These are phyloP conservation scores for Eupithecia exiguata DNA, from an alignment of 2,888 invertebrate species.

Conservation along the genomic window DNA sequence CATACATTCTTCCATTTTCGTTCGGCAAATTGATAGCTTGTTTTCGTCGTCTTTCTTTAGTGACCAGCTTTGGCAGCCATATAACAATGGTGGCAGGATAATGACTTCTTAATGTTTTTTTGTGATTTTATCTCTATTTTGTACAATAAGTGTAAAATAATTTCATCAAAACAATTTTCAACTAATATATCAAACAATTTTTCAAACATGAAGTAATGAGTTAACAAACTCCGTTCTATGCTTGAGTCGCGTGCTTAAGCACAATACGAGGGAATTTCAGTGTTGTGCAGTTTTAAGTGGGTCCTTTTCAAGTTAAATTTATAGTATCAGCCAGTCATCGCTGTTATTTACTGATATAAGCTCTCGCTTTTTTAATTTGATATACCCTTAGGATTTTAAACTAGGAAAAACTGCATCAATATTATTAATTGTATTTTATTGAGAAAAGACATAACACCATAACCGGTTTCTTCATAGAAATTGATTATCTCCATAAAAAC, in stretches of 20 bases:
- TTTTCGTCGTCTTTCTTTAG: too few species aligned
- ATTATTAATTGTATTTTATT: neutral
- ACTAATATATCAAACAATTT: slow-evolving; percentile 6
- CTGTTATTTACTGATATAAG: neutral
- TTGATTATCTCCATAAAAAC: neutral
- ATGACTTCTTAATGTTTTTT: too few species aligned
- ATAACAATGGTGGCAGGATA: too few species aligned
- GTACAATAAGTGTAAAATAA: neutral
- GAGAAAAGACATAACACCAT: neutral
- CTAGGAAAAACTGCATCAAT: neutral
- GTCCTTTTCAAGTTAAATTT: slow-evolving; percentile 32
- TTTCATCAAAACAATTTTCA: neutral
- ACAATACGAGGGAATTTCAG: slow-evolving; percentile 34
- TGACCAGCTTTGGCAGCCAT: too few species aligned
- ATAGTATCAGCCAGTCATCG: slow-evolving; percentile 7
- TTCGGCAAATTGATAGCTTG: too few species aligned
- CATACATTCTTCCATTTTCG: too few species aligned
- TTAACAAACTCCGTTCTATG: slow-evolving; percentile 21
- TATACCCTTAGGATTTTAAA: neutral
- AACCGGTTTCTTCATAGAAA: neutral
- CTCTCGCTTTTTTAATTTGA: neutral
- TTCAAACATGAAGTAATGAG: slow-evolving; percentile 5
- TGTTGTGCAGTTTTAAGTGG: slow-evolving; percentile 34
- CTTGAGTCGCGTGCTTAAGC: slow-evolving; percentile 31
- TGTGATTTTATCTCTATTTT: too few species aligned